These are phyloP conservation scores for Bombycilla garrulus DNA, from an alignment of 2,113 vertebrate species.

Conservation along the genomic window DNA sequence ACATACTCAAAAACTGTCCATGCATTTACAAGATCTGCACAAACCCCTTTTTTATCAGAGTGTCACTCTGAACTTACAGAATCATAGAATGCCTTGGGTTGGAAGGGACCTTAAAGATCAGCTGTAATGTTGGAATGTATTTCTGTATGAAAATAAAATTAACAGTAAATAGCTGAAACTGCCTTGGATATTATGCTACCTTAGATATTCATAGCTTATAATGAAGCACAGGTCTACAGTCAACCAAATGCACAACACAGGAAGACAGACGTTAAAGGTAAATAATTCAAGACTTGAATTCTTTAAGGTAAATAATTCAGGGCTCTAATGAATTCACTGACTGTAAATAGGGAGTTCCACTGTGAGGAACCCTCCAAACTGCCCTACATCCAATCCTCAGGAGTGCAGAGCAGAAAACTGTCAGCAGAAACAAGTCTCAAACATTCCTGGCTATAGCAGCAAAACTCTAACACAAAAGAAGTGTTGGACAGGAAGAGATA, in stretches of 20 bases:
- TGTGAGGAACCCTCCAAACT: constrained; percentile 1
- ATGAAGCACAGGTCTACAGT: neutral
- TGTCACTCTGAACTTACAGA: neutral
- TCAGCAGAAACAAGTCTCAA: neutral
- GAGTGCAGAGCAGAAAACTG: neutral
- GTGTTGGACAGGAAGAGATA: neutral
- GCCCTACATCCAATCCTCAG: constrained; percentile 31
- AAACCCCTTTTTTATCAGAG: neutral
- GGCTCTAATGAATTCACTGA: constrained; percentile 21
- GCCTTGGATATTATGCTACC: neutral
- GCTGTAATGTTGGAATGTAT: neutral
- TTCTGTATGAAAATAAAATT: neutral
- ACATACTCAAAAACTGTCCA: neutral
- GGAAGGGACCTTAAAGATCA: neutral
- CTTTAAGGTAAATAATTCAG: constrained; percentile 63
- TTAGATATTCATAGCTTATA: neutral
- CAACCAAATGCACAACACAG: neutral
- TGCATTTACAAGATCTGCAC: neutral
- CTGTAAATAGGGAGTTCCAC: constrained; percentile 2
- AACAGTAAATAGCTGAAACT: neutral
- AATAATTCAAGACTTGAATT: constrained; percentile 56
- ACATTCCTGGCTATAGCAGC: neutral
- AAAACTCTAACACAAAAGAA: neutral
- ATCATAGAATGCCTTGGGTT: neutral
- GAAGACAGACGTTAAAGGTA: constrained; percentile 38